Evolutionary conservation across 2,888 invertebrate genomes (phyloP).

Genomic region (Halocaridina rubra): DNA sequence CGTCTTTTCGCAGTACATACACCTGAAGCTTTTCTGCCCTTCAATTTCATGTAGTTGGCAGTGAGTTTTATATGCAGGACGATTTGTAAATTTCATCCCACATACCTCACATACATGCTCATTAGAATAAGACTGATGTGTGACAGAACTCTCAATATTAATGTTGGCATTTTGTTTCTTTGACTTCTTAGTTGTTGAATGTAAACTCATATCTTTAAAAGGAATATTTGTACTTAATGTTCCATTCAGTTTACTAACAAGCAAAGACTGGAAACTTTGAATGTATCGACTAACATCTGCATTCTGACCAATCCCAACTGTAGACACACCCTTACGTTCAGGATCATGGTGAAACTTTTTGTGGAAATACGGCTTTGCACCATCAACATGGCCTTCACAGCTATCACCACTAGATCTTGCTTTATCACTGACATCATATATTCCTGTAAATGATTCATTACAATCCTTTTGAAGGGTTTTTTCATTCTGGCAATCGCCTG

Average conservation of each 20-base stretch:
- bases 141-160: neutral
- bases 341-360: conserved; percentile 62
- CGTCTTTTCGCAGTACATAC: neutral
- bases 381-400: too few relatives aligned
- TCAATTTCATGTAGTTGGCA: conserved; percentile 20
- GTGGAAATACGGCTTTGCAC: conserved; percentile 48
- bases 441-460: too few relatives aligned
- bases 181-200: neutral
- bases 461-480: too few relatives aligned
- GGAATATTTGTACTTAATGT: conserved; percentile 21
- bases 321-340: conserved; percentile 24
- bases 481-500: too few relatives aligned
- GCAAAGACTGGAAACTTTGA: conserved; percentile 54
- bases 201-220: neutral
- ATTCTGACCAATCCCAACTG: conserved; percentile 3
- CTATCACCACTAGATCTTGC: too few relatives aligned
- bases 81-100: neutral
- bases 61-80: neutral
- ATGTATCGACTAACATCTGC: conserved; percentile 50
- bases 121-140: neutral
- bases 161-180: neutral
- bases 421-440: too few relatives aligned
- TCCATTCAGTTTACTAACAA: conserved; percentile 54
- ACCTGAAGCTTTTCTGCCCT: conserved; percentile 28
- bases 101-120: conserved; percentile 40